These are phyloP conservation scores for Rhinophrynus dorsalis DNA, from an alignment of 2,797 vertebrate species.

Conservation along the genomic window DNA sequence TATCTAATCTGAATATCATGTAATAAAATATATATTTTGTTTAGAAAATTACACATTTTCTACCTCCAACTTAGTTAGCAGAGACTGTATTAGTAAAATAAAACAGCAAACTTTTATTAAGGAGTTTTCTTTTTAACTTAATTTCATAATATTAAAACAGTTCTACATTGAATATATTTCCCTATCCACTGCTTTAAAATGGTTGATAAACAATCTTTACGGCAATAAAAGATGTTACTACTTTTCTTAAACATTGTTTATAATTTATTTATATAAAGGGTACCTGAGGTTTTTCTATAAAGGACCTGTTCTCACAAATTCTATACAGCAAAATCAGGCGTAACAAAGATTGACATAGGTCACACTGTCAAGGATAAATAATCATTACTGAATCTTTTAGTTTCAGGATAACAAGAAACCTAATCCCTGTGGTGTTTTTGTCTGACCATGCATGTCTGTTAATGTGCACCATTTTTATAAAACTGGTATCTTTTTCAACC, in stretches of 20 bases:
- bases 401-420: conserved; percentile 64
- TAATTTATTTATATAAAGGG: conserved; percentile 16
- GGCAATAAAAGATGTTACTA: too few species aligned
- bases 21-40: too few species aligned
- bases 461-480: conserved; percentile 53
- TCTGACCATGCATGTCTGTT: conserved; percentile 54
- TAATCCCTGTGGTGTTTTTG: conserved; percentile 59
- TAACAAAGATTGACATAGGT: conserved; percentile 64
- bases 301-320: conserved; percentile 62
- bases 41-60: too few species aligned
- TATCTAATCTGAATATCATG: too few species aligned
- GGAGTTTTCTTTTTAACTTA: too few species aligned
- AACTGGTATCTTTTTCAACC: conserved; percentile 57
- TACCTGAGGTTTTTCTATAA: conserved; percentile 55
- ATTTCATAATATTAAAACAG: too few species aligned
- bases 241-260: not conserved
- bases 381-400: conserved; percentile 64
- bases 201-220: too few species aligned
- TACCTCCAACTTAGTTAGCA: too few species aligned
- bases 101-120: too few species aligned
- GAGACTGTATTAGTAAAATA: too few species aligned
- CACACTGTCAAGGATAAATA: conserved; percentile 68
- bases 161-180: too few species aligned
- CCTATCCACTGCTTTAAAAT: too few species aligned
- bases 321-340: conserved; percentile 55